These are phyloP conservation scores for Drosophila fuyamai DNA, from an alignment of 1,140 invertebrate species.

Conservation along the genomic window DNA sequence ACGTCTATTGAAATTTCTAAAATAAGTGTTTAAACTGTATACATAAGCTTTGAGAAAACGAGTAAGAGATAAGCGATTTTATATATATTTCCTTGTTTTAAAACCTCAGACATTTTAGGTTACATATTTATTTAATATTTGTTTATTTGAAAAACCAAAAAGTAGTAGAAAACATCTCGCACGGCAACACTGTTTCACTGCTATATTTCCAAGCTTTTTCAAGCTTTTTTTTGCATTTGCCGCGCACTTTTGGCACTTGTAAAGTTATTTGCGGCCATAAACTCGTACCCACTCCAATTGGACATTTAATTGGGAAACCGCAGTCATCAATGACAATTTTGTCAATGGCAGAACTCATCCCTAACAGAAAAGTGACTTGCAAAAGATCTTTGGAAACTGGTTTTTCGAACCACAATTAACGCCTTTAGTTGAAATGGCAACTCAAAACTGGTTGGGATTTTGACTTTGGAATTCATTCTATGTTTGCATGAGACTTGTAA, in stretches of 20 bases:
- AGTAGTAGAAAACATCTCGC: conserved; percentile 19
- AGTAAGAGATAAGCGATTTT: no score
- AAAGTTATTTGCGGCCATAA: conserved; percentile 19
- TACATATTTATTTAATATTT: background rate
- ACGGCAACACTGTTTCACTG: conserved; percentile 56
- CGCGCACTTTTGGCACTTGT: background rate
- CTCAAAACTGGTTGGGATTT: conserved; percentile 50
- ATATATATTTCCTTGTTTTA: no score
- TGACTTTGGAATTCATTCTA: conserved; percentile 65
- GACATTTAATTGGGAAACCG: conserved; percentile 28
- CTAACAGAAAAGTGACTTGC: conserved; percentile 24
- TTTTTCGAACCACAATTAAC: conserved; percentile 37
- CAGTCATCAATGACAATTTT: conserved; percentile 43
- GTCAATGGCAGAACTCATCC: conserved; percentile 37
- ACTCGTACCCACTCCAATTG: conserved; percentile 16
- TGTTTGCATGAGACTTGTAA: conserved; percentile 38
- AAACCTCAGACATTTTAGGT: no score
- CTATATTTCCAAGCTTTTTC: conserved; percentile 33
- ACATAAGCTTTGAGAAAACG: no score
- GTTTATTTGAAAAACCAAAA: background rate
- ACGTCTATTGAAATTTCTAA: no score
- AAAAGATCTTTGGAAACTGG: conserved; percentile 37
- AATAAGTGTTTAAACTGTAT: no score
- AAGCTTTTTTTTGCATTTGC: conserved; percentile 22
- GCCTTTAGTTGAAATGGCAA: conserved; percentile 25